phyloP scores from a whole-genome alignment of 1,140 invertebrate genomes.

The Kradibia gibbosae region DNA sequence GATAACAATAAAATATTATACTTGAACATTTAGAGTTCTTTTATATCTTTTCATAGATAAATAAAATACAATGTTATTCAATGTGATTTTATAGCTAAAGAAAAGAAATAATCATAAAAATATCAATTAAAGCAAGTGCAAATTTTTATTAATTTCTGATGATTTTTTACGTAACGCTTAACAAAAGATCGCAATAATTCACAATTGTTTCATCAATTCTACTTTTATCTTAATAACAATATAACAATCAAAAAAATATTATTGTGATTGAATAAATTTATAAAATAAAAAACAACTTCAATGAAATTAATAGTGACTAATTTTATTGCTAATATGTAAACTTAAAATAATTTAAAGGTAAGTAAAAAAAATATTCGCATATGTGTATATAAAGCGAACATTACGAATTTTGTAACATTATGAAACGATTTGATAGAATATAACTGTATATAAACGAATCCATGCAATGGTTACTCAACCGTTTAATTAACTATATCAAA shows the following conservation, averaged over 20 bases:
- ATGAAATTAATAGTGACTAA: neutral
- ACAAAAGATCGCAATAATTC: neutral
- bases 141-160: neutral
- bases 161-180: neutral
- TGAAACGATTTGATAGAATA: neutral
- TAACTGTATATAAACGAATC: neutral
- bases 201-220: neutral
- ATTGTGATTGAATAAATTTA: neutral
- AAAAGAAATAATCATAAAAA: neutral
- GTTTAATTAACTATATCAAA: neutral
- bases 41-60: neutral
- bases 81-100: neutral
- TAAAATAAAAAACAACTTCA: neutral
- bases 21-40: neutral
- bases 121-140: neutral
- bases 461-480: neutral
- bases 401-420: neutral
- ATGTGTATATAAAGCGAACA: too few species aligned
- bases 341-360: neutral
- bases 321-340: neutral
- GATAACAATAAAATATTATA: neutral
- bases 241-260: conserved; percentile 3
- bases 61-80: neutral
- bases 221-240: neutral
- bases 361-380: neutral